Conservation (phyloP, 2,888 invertebrate species). For the Hipparchia semele region DNA sequence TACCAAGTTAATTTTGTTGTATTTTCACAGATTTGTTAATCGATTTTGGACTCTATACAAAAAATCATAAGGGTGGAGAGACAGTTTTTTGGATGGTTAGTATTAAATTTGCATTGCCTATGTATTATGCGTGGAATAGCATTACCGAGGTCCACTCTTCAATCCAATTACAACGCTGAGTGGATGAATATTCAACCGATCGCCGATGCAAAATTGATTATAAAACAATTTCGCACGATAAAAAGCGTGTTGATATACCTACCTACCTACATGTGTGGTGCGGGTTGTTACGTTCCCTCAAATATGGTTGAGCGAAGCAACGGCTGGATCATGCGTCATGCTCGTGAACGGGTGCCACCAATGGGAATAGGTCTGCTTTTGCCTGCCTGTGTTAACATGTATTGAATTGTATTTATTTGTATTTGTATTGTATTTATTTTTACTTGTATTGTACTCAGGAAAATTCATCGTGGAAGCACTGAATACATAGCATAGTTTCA, state of each 20-base stretch:
- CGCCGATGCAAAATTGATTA: constrained; percentile 67
- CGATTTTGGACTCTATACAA: constrained; percentile 24
- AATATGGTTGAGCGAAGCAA: too few relatives aligned
- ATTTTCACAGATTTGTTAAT: neutral
- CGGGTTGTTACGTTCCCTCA: too few relatives aligned
- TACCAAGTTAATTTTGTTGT: constrained; percentile 11
- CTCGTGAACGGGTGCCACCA: too few relatives aligned
- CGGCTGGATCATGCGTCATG: too few relatives aligned
- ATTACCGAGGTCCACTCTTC: constrained; percentile 56
- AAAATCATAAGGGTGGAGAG: constrained; percentile 8
- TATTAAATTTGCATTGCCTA: constrained; percentile 40
- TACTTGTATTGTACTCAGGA: too few relatives aligned
- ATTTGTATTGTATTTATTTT: too few relatives aligned
- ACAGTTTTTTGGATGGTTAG: constrained; percentile 1
- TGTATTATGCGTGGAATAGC: constrained; percentile 50
- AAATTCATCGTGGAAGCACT: too few relatives aligned
- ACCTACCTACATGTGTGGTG: too few relatives aligned
- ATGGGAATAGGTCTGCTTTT: too few relatives aligned
- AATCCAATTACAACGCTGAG: constrained; percentile 69
- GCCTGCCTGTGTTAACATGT: too few relatives aligned
- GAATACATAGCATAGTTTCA: too few relatives aligned
- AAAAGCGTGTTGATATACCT: constrained; percentile 4
- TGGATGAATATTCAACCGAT: constrained; percentile 71
- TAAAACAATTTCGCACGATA: constrained; percentile 53
- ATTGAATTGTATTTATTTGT: too few relatives aligned